Evolutionary conservation across 2,888 invertebrate genomes (phyloP), one percentile per base, ranked within the genome.

Genomic region (Meiosimyza platycephala): DNA sequence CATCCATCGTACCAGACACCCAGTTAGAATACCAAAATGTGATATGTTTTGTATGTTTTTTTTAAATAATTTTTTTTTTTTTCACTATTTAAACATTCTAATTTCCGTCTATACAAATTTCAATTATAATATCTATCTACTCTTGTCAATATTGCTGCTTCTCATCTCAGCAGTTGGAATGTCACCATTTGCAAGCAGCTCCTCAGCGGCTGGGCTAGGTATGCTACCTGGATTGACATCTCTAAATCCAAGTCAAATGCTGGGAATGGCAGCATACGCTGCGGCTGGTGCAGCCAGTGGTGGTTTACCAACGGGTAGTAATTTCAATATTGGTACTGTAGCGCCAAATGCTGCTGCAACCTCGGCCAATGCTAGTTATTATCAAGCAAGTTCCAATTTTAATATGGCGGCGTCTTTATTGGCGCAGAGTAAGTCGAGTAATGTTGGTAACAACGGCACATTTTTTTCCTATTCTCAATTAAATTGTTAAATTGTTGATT

Each of bases 341-440:
- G 22, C 47, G n/a, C 54, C 62, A 22, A 48, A 57, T 51, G 13
- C 62, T 64, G 62, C 54, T 62, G 63, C 74, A 69, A 67, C 73
- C 52, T 64, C 72, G 65, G 74, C 73, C 69, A 47, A 74, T 75
- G 79, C 82, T 66, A 79, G 86, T 66, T 77, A 80, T 86, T 89
- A 88, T 86, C 86, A 86, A 77, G 86, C 83, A 80, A 89, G 82
- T 78, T 83, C 86, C 72, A 85, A 83, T 83, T 85, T 83, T 69
- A 84, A 83, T 79, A 86, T 87, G 90, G 92, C 94, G 84, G 93
- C 94, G 86, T 93, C 94, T 85, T 91, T 94, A 86, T 90, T 95
- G 88, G 94, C 94, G 88, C 94, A 94, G 90, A 94, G 94, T 94
- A 92, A 93, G 93, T 93, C 85, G 80, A 83, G 81, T 86, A 84